Evolutionary conservation across 1,140 invertebrate genomes (phyloP).

Genomic region (Macrobrachium rosenbergii): DNA sequence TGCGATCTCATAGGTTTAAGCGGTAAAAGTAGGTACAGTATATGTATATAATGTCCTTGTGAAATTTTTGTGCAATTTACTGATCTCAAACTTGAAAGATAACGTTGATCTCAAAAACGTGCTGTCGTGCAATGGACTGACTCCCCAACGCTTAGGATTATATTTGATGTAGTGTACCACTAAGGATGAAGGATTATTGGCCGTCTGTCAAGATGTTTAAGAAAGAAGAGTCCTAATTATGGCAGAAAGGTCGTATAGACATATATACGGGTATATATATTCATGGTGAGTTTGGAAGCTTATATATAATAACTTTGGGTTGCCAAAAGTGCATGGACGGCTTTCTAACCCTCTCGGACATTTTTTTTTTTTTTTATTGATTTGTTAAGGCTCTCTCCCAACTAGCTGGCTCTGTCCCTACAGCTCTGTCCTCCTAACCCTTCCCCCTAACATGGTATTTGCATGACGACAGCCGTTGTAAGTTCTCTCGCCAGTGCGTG

Average conservation of each 20-base stretch:
- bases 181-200: constrained; percentile 8
- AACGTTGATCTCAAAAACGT: too few relatives aligned
- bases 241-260: background rate
- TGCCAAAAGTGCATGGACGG: constrained; percentile 44
- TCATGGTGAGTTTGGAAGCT: constrained; percentile 4
- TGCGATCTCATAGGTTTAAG: too few relatives aligned
- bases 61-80: too few relatives aligned
- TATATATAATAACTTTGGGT: background rate
- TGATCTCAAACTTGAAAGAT: too few relatives aligned
- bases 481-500: background rate
- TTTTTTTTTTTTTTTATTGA: too few relatives aligned
- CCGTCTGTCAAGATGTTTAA: background rate
- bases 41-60: too few relatives aligned
- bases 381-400: constrained; percentile 43
- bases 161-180: background rate
- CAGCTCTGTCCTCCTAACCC: background rate
- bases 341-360: background rate
- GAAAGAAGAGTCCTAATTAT: background rate
- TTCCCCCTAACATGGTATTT: background rate
- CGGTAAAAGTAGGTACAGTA: too few relatives aligned
- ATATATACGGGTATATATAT: background rate
- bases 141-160: too few relatives aligned
- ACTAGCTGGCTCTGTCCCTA: constrained; percentile 13
- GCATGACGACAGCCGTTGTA: background rate
- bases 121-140: too few relatives aligned